phyloP scores from a whole-genome alignment of 2,888 invertebrate species.

The Molorchus minor region DNA sequence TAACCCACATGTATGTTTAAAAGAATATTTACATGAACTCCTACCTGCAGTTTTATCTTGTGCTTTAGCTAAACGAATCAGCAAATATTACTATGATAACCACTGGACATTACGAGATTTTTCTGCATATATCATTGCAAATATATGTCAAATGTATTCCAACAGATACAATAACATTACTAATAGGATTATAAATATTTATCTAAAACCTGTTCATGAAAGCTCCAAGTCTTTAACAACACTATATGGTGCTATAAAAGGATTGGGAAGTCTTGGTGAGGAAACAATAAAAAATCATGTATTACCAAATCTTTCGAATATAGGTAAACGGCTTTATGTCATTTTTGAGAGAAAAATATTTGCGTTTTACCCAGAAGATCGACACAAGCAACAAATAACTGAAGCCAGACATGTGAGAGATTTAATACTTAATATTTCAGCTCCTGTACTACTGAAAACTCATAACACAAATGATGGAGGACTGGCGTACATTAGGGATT shows the following conservation, averaged over 20 bases:
- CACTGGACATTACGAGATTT: constrained; percentile 55
- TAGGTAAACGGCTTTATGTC: constrained; percentile 47
- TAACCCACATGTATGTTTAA: constrained; percentile 46
- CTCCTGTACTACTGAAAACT: constrained; percentile 48
- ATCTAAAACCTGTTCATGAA: constrained; percentile 45
- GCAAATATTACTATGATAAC: constrained; percentile 53
- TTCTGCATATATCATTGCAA: constrained; percentile 48
- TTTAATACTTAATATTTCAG: constrained; percentile 42
- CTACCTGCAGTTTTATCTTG: constrained; percentile 52
- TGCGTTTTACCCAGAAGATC: constrained; percentile 39
- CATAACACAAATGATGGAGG: constrained; percentile 45
- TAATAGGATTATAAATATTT: constrained; percentile 47
- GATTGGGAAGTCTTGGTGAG: constrained; percentile 50
- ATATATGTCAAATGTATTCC: constrained; percentile 47
- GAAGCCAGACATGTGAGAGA: constrained; percentile 51
- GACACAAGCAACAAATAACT: constrained; percentile 43
- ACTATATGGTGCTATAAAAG: constrained; percentile 53
- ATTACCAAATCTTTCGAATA: constrained; percentile 43
- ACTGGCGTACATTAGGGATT: constrained; percentile 47
- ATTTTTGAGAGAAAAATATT: constrained; percentile 43
- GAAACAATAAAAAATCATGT: constrained; percentile 45
- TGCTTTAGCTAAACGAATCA: constrained; percentile 48
- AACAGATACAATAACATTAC: constrained; percentile 50
- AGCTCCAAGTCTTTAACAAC: constrained; percentile 46
- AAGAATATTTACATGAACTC: constrained; percentile 46